phyloP scores from a whole-genome alignment of 1,140 invertebrate species.

The Diabrotica virgifera region DNA sequence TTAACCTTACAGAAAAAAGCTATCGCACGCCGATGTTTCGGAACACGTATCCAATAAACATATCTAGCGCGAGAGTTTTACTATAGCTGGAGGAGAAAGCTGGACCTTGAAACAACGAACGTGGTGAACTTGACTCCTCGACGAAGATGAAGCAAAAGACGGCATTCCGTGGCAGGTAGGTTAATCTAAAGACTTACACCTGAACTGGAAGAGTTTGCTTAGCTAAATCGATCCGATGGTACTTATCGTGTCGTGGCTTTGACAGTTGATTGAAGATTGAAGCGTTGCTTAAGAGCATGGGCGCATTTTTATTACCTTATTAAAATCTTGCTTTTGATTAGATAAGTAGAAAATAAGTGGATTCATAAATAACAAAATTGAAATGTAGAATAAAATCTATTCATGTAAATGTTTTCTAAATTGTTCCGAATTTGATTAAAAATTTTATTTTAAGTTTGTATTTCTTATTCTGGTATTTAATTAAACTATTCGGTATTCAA shows the following conservation, averaged over 20 bases:
- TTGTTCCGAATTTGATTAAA: too few species aligned
- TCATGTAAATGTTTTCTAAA: too few species aligned
- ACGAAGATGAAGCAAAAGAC: slow-evolving; percentile 5
- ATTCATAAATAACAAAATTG: not conserved
- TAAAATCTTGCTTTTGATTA: not conserved
- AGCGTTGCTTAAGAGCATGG: not conserved
- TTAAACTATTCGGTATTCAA: too few species aligned
- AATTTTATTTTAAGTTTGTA: too few species aligned
- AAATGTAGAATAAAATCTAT: too few species aligned
- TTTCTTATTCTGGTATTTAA: too few species aligned
- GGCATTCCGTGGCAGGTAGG: slow-evolving; percentile 25
- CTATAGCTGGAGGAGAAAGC: slow-evolving; percentile 25
- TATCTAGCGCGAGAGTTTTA: slow-evolving; percentile 18
- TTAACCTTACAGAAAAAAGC: too few species aligned
- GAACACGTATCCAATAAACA: not conserved
- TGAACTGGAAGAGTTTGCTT: slow-evolving; percentile 2
- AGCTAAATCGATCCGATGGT: not conserved
- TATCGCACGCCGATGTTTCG: too few species aligned
- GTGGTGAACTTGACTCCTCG: slow-evolving; percentile 25
- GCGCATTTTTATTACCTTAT: not conserved
- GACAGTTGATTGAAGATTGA: not conserved
- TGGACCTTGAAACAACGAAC: slow-evolving; percentile 25
- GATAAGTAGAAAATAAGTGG: not conserved
- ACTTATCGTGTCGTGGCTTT: not conserved
- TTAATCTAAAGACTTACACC: not conserved